Conservation (phyloP, 92 coral and sea anemone genomes). For the Zoanthus gigantus region DNA sequence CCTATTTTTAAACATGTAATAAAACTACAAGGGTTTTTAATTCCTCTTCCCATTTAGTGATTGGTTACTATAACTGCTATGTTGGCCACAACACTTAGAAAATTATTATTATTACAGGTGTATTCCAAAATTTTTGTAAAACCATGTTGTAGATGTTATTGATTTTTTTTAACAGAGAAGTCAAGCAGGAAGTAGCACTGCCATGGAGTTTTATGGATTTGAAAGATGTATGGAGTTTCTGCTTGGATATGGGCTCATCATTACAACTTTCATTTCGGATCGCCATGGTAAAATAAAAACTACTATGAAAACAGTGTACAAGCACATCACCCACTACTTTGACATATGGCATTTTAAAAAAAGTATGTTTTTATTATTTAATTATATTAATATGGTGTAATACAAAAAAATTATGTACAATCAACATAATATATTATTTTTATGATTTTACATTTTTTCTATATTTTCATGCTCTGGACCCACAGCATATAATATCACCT, state of each 20-base stretch:
- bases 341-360: constrained; percentile 22
- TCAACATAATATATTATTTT: not conserved
- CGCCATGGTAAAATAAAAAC: constrained; percentile 18
- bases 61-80: too few species aligned
- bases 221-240: constrained; percentile 32
- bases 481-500: not conserved
- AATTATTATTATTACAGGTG: not conserved
- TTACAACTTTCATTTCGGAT: constrained; percentile 34
- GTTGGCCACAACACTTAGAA: too few species aligned
- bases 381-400: not conserved
- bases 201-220: constrained; percentile 28
- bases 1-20: too few species aligned
- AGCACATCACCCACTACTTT: constrained; percentile 29
- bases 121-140: not conserved
- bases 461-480: not conserved
- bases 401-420: too few species aligned
- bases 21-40: too few species aligned
- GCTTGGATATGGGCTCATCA: not conserved
- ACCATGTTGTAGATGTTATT: not conserved
- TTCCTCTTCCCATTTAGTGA: too few species aligned
- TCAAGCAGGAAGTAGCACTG: constrained; percentile 31
- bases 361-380: not conserved
- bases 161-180: constrained; percentile 10
- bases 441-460: not conserved
- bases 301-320: constrained; percentile 24